Evolutionary conservation across 2,888 invertebrate species (phyloP), one percentile per base, ranked within the genome.

Genomic region (Emmelina monodactyla): DNA sequence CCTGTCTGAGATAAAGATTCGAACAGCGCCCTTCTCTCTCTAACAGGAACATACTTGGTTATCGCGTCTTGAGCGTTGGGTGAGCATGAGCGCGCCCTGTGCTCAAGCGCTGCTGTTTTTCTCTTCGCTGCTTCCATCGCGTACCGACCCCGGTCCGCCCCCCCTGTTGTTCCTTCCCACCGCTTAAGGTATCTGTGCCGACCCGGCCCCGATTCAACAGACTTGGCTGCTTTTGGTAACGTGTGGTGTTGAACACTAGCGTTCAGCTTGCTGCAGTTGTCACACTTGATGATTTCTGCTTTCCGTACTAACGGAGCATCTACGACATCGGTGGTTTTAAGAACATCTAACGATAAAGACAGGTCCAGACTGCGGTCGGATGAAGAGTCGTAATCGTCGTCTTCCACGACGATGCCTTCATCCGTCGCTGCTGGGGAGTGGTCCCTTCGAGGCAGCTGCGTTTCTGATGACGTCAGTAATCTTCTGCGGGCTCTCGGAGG

Each of bases 11-110:
- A 87, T 37, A 88, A 55, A 2, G 88, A 87, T 53, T 89, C 89
- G 53, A 89, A 88, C 13, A 88, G 63, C 10, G 87, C 85, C 15
- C 88, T 73, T 47, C 88, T 85, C 49, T 88, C 88, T 45, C 83
- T 82, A 28, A 89, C 89, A 0, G 89, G 88, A 19, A 88, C 86
- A 53, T 88, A 88, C 46, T 82, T 83, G 39, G 87, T 85, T 12
- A 69, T 53, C 25, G 59, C 75, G 43, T 75, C 78, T 47, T 75
- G 73, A 16, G 69, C 58, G 43, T 69, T 73, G n/a, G 80, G 78
- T 14, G 78, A 76, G 46, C 76, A 78, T 10, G 80, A 79, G 40
- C 79, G 62, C 39, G 78, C 78, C 32, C 81, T 55, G 40, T 53
- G 66, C 50, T 78, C 75, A 39, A 70, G 45, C 10, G 75, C 67